These are phyloP conservation scores for Dreissena rostriformis DNA, from an alignment of 1,140 invertebrate species.

Conservation along the genomic window DNA sequence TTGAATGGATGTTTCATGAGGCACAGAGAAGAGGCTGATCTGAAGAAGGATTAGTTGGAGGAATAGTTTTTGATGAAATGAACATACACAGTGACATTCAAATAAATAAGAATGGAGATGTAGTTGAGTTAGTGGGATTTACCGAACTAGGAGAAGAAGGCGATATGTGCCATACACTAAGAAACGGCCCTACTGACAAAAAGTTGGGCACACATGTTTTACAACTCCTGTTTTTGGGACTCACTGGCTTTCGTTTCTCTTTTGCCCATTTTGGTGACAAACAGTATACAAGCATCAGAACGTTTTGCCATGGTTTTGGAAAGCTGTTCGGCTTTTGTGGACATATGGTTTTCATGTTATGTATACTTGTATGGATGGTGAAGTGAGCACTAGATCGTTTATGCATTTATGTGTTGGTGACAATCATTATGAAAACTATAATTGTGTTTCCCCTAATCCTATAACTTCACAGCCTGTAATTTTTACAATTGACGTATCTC, in stretches of 20 bases:
- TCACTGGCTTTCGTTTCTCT: constrained; percentile 20
- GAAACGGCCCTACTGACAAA: constrained; percentile 29
- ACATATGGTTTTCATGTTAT: constrained; percentile 15
- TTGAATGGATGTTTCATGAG: constrained; percentile 34
- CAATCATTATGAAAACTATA: background rate
- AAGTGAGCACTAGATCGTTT: constrained; percentile 11
- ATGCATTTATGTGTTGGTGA: constrained; percentile 15
- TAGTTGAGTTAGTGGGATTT: constrained; percentile 26
- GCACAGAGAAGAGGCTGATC: constrained; percentile 9
- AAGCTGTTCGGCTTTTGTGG: constrained; percentile 4
- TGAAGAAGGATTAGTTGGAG: background rate
- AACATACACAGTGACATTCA: constrained; percentile 55
- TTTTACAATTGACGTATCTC: constrained; percentile 54
- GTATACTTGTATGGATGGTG: constrained; percentile 33
- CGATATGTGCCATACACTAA: constrained; percentile 15
- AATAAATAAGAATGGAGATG: constrained; percentile 34
- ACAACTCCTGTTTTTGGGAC: constrained; percentile 16
- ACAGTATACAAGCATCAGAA: constrained; percentile 19
- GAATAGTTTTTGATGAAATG: constrained; percentile 54
- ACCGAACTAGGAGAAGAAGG: constrained; percentile 33
- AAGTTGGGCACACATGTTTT: constrained; percentile 29
- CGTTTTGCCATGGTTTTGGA: constrained; percentile 4
- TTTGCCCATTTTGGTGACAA: constrained; percentile 28
- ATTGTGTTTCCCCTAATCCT: background rate
- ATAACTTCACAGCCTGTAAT: background rate